A percentile compares a stretch with the other conserved stretches of the same genome.
These are phyloP conservation scores for Ranitomeya imitator DNA, from an alignment of 2,113 vertebrate genomes.

Conservation along the genomic window DNA sequence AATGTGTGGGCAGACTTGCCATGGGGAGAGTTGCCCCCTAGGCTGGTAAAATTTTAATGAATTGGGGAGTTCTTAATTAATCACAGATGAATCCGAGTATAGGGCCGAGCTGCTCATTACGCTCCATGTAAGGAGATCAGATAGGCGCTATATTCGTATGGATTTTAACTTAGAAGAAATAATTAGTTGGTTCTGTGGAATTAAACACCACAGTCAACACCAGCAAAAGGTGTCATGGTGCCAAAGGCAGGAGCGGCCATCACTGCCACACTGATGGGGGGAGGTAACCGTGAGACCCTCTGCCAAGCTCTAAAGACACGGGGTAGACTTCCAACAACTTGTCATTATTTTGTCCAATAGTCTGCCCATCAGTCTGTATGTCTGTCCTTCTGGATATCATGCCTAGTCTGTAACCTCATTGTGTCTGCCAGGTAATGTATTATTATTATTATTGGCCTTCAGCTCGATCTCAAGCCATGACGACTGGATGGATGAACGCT, in stretches of 20 bases:
- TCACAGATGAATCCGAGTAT: conserved; percentile 19
- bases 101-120: not conserved
- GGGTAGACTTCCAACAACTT: too few relatives aligned
- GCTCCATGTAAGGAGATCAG: not conserved
- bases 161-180: not conserved
- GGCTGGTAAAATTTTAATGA: conserved; percentile 36
- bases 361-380: too few relatives aligned
- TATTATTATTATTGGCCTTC: too few relatives aligned
- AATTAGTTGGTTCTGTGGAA: not conserved
- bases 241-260: not conserved
- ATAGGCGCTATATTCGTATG: not conserved
- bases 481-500: too few relatives aligned
- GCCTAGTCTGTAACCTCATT: too few relatives aligned
- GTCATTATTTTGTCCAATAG: too few relatives aligned
- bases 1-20: conserved; percentile 7
- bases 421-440: too few relatives aligned
- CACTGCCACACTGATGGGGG: not conserved
- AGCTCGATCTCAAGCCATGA: too few relatives aligned
- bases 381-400: too few relatives aligned
- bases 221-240: not conserved
- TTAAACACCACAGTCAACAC: not conserved
- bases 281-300: not conserved
- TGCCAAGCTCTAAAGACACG: not conserved
- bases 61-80: conserved; percentile 46
- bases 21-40: not conserved